Evolutionary conservation across 2,888 invertebrate genomes (phyloP), one percentile per base, ranked within the genome.

Genomic region (Capitulum mitella): DNA sequence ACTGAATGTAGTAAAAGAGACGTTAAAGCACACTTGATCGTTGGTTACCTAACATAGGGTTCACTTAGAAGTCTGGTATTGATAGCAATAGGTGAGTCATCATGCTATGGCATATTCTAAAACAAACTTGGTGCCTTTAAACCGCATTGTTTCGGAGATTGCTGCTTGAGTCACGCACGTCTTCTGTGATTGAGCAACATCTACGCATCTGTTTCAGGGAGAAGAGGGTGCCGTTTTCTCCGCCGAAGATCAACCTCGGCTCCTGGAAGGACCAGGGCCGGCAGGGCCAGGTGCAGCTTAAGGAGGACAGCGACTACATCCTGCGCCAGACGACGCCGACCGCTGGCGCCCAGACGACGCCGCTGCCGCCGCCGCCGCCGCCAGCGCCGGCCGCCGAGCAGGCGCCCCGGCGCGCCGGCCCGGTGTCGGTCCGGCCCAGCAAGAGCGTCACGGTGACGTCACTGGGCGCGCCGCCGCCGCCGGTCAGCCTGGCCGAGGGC

Each of bases 221-320:
- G 70, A 70, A 37, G 37, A 10, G 37, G 1, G 70, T 37, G 22
- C 70, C 70, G 37, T 70, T 12, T 16, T 70, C 70, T 1, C 70
- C 70, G 3, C 70, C 70, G 37, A 70, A 70, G 37, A 32, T 70
- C 6, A 37, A 37, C 3, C 70, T 70, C 19, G 70, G 70, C 37
- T 12, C 70, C 6, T 70, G 70, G 70, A 37, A 32, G 37, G 70
- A 70, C 37, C 70, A 70, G 70, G 32, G 34, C 70, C 34, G 70
- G 0, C 22, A 12, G 37, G 26, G 37, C 16, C 70, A 37, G 70
- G 70, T 70, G 8, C 70, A 70, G 70, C 70, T 70, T 37, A 70
- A 70, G 70, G 70, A 70, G 26, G 70, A 70, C 70, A 14, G 70
- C 70, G 70, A 70, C 70, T 70, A 70, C 37, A 37, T 70, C 37